phyloP scores from a whole-genome alignment of 2,888 invertebrate species.

The Cremastinae sp. region DNA sequence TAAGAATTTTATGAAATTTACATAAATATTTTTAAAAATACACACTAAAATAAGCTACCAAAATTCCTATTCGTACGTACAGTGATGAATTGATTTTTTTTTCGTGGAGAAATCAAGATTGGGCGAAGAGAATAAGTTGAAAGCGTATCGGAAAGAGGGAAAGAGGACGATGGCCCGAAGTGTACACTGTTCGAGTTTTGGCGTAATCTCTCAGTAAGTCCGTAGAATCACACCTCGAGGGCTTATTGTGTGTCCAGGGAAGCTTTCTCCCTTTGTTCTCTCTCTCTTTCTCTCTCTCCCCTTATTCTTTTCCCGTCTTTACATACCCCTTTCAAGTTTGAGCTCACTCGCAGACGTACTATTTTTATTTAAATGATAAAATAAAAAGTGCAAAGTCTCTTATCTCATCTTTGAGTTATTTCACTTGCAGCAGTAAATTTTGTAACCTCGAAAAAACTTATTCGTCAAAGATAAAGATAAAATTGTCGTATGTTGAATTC shows the following conservation, averaged over 20 bases:
- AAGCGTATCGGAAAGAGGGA: background rate
- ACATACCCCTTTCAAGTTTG: slow-evolving; percentile 12
- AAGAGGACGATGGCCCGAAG: slow-evolving; percentile 23
- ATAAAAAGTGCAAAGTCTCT: no score
- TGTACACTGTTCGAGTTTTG: slow-evolving; percentile 29
- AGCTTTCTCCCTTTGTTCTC: slow-evolving; percentile 10
- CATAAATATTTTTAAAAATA: no score
- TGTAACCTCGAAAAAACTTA: no score
- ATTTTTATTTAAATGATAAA: no score
- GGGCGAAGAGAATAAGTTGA: background rate
- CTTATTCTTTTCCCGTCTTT: background rate
- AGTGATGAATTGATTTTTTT: no score
- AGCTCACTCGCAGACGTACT: background rate
- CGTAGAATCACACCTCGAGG: slow-evolving; percentile 34
- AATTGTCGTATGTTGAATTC: no score
- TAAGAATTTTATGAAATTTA: no score
- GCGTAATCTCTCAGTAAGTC: slow-evolving; percentile 32
- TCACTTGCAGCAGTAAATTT: no score
- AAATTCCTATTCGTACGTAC: no score
- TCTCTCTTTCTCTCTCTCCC: slow-evolving; percentile 17
- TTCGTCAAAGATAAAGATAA: no score
- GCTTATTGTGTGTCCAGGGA: slow-evolving; percentile 29
- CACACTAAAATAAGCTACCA: no score
- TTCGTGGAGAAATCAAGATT: background rate
- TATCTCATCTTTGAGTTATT: no score